A percentile compares a stretch with the other conserved stretches of the same genome.
Conservation (phyloP, 2,888 invertebrate genomes). For the Scaptomyza polygonia region DNA sequence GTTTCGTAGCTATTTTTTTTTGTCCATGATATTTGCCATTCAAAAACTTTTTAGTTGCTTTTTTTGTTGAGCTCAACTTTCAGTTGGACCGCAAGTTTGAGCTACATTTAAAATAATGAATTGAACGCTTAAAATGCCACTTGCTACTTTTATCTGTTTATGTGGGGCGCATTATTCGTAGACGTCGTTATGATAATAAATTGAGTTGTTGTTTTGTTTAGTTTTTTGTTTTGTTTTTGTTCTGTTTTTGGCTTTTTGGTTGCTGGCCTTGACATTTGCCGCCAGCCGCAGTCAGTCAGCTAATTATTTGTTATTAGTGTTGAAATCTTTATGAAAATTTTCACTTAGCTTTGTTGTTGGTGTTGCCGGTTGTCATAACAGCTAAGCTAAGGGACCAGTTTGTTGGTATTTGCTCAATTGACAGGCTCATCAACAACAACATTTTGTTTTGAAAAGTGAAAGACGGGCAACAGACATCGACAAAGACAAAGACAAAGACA, state of each 20-base stretch:
- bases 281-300: constrained; percentile 61
- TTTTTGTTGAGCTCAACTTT: not conserved
- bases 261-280: constrained; percentile 58
- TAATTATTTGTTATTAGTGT: constrained; percentile 76
- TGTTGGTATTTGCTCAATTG: constrained; percentile 54
- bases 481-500: constrained; percentile 22
- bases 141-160: constrained; percentile 33
- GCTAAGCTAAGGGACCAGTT: constrained; percentile 43
- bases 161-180: constrained; percentile 17
- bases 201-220: constrained; percentile 31
- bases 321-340: constrained; percentile 73
- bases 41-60: not conserved
- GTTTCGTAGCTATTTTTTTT: too few relatives aligned
- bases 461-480: constrained; percentile 47
- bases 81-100: constrained; percentile 1
- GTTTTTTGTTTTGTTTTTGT: constrained; percentile 8
- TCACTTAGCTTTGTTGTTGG: constrained; percentile 37
- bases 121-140: constrained; percentile 19
- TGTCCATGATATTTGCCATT: too few relatives aligned
- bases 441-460: constrained; percentile 64
- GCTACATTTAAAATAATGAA: constrained; percentile 6
- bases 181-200: constrained; percentile 34
- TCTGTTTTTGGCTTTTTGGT: constrained; percentile 3
- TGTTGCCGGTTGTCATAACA: constrained; percentile 46
- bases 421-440: constrained; percentile 72